Conservation (phyloP, 2,797 vertebrate genomes). For the Rhynchonycteris naso region DNA sequence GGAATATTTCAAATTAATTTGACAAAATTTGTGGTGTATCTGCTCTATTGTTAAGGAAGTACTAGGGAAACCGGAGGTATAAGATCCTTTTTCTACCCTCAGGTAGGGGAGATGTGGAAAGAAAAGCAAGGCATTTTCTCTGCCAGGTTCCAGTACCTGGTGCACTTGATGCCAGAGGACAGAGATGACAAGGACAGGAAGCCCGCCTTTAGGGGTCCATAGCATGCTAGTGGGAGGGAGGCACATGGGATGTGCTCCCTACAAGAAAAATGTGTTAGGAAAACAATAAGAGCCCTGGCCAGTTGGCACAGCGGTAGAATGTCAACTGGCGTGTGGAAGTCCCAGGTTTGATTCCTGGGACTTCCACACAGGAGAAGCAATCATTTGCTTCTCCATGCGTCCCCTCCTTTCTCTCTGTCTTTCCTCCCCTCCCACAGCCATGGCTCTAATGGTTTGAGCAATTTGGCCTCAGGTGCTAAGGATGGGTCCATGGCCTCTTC, state of each 20-base stretch:
- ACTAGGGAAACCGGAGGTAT: background rate
- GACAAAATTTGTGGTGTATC: background rate
- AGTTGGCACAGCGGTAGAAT: too few relatives aligned
- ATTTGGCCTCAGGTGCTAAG: too few relatives aligned
- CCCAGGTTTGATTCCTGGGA: too few relatives aligned
- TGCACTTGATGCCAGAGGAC: background rate
- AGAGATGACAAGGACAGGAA: background rate
- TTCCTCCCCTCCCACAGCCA: too few relatives aligned
- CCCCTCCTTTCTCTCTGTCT: too few relatives aligned
- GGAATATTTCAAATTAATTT: background rate
- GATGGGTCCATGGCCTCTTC: too few relatives aligned
- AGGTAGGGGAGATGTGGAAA: background rate
- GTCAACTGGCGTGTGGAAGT: too few relatives aligned
- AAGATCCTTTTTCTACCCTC: background rate
- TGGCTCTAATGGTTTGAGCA: too few relatives aligned
- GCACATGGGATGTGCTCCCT: background rate
- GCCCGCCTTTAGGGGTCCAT: background rate
- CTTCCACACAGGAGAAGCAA: too few relatives aligned
- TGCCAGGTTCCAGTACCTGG: background rate
- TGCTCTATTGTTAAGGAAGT: background rate
- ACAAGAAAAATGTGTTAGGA: background rate
- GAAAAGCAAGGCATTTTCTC: background rate
- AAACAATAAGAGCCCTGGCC: too few relatives aligned
- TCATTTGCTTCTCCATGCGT: too few relatives aligned
- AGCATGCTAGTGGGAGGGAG: background rate